Evolutionary conservation across 2,797 vertebrate genomes (phyloP), one percentile per base, ranked within the genome.

Genomic region (Pseudochromis fuscus): DNA sequence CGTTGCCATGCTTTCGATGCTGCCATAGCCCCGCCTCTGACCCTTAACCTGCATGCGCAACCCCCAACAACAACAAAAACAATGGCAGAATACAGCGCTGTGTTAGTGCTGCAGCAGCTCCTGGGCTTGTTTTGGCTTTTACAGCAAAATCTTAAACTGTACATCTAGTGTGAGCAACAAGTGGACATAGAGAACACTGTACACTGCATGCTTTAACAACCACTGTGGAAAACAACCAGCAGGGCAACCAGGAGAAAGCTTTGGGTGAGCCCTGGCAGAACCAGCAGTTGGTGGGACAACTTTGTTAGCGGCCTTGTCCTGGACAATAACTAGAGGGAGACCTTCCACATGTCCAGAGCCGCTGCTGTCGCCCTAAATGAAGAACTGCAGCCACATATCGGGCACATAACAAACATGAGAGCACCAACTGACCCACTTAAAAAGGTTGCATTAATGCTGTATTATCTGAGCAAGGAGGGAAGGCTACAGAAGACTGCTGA

Each of bases 211-310:
- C n/a, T n/a, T n/a, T n/a, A n/a, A n/a, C n/a, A n/a, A n/a, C 13
- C 31, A 27, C 60, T 23, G 15, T n/a, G 45, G 31, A 18, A 8
- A 0, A 7, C 12, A 24, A 25, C 44, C 2, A 35, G 59, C 12
- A 35, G 60, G 23, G 13, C 5, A 8, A 23, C 30, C 31, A 24
- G 38, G 10, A 45, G 50, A n/a, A 31, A 9, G 10, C 16, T 31
- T 11, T 55, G 50, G 50, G 30, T 46, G 1, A n/a, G 51, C 15
- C 50, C 40, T 0, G 51, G 63, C 5, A 66, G 63, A 25, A 53
- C 25, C 12, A 55, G 50, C 18, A 44, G 27, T 16, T 46, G 64
- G 64, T 56, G 51, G 51, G 23, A 67, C 19, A 67, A 37, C 51
- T 45, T 55, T 4, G 50, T 16, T 8, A 16, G 10, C 16, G 61